Percentiles rank a stretch among this genome's conserved stretches.
phyloP scores from a whole-genome alignment of 2,888 invertebrate species.

The Yponomeuta evonymella region DNA sequence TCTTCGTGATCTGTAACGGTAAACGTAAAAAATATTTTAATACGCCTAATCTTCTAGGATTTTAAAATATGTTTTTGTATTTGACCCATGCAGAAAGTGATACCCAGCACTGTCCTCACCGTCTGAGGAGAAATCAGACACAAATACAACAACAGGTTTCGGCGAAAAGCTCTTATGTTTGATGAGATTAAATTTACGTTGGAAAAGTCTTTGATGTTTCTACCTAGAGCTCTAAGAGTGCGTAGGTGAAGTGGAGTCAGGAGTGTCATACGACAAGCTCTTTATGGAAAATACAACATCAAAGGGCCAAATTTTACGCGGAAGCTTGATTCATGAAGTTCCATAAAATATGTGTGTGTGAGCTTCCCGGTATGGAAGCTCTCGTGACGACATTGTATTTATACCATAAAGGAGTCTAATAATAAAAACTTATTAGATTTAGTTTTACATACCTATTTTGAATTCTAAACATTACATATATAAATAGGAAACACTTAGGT shows the following conservation, averaged over 20 bases:
- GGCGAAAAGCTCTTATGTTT: constrained; percentile 39
- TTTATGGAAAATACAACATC: background rate
- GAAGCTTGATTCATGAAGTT: background rate
- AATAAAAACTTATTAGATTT: too few species aligned
- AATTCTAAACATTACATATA: too few species aligned
- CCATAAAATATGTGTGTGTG: background rate
- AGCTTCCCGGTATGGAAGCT: background rate
- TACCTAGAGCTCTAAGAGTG: constrained; percentile 16
- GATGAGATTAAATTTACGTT: constrained; percentile 42
- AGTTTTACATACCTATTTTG: too few species aligned
- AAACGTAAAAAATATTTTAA: background rate
- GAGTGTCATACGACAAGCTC: background rate
- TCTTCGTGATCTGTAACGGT: constrained; percentile 81
- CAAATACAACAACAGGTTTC: constrained; percentile 30
- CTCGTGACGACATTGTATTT: background rate
- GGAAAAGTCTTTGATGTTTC: constrained; percentile 20
- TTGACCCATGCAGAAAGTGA: background rate
- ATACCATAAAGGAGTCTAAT: background rate
- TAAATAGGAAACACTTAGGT: too few species aligned
- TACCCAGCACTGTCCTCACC: background rate
- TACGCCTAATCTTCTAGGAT: background rate
- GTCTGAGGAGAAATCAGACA: background rate
- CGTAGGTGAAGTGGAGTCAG: constrained; percentile 10
- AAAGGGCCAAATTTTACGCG: background rate
- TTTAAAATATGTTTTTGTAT: background rate